These are phyloP conservation scores for Chloroclysta siterata DNA, from an alignment of 2,888 invertebrate genomes.

Conservation along the genomic window DNA sequence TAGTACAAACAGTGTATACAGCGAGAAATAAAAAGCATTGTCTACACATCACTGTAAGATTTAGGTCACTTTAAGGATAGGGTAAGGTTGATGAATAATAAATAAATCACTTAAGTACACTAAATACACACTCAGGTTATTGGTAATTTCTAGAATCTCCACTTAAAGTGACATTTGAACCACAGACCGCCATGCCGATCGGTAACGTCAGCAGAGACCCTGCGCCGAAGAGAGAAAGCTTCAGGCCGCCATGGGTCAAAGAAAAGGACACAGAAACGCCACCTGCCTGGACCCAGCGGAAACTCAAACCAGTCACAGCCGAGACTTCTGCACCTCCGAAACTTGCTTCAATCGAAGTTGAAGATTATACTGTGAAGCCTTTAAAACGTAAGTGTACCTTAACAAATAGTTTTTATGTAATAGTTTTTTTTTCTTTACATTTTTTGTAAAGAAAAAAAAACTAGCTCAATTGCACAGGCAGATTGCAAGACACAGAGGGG, in stretches of 20 bases:
- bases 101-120: not conserved
- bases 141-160: not conserved
- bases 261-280: slow-evolving; percentile 86
- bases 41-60: too few relatives aligned
- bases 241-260: slow-evolving; percentile 91
- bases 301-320: slow-evolving; percentile 73
- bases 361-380: slow-evolving; percentile 56
- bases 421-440: too few relatives aligned
- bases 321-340: slow-evolving; percentile 51
- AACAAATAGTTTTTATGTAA: not conserved
- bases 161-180: slow-evolving; percentile 4
- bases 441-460: too few relatives aligned
- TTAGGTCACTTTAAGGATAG: too few relatives aligned
- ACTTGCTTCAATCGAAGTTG: slow-evolving; percentile 38
- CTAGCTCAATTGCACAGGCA: too few relatives aligned
- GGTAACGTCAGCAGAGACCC: slow-evolving; percentile 82
- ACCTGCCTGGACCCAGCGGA: slow-evolving; percentile 87
- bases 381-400: slow-evolving; percentile 72
- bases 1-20: too few relatives aligned
- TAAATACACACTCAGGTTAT: not conserved
- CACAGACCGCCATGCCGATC: slow-evolving; percentile 71
- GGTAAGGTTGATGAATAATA: too few relatives aligned
- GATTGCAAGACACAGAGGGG: too few relatives aligned
- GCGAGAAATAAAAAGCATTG: too few relatives aligned
- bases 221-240: slow-evolving; percentile 86